A percentile compares a stretch with the other conserved stretches of the same genome.
phyloP scores from a whole-genome alignment of 2,888 invertebrate genomes.

The Leptinotarsa rubiginosa region DNA sequence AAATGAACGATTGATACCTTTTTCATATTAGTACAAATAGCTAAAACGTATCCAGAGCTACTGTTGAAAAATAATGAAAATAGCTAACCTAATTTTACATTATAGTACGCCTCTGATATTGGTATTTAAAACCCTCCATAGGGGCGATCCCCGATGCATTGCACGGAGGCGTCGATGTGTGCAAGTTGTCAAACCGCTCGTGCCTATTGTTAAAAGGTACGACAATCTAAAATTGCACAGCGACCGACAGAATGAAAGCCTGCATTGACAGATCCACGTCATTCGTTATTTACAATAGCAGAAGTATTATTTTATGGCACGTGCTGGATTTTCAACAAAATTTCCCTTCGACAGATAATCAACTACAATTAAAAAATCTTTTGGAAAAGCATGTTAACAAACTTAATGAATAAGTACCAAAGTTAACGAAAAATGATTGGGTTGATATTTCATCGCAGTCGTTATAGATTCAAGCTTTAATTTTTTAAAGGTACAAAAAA shows the following conservation, averaged over 20 bases:
- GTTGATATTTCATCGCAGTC: no score
- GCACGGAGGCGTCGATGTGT: slow-evolving; percentile 64
- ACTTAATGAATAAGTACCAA: no score
- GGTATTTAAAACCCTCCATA: slow-evolving; percentile 35
- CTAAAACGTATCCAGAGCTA: no score
- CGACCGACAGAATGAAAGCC: slow-evolving; percentile 44
- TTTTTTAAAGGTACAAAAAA: no score
- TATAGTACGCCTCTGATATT: slow-evolving; percentile 31
- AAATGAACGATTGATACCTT: no score
- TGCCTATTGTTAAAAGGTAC: slow-evolving; percentile 56
- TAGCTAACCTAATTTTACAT: no score
- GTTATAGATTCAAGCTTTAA: no score
- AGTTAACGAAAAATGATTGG: no score
- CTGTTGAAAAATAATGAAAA: no score
- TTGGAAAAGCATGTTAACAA: no score
- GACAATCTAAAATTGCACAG: slow-evolving; percentile 47
- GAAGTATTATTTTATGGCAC: slow-evolving; percentile 41
- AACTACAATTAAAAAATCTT: background rate
- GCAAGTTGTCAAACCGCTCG: slow-evolving; percentile 63
- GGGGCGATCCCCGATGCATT: slow-evolving; percentile 56
- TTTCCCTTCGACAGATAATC: background rate
- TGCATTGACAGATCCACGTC: slow-evolving; percentile 27
- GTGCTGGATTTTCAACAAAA: slow-evolving; percentile 19
- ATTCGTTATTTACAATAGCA: slow-evolving; percentile 33
- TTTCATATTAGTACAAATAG: no score